A percentile compares a stretch with the other conserved stretches of the same genome.
Conservation (phyloP, 2,797 vertebrate species). For the Cryptoprocta ferox region DNA sequence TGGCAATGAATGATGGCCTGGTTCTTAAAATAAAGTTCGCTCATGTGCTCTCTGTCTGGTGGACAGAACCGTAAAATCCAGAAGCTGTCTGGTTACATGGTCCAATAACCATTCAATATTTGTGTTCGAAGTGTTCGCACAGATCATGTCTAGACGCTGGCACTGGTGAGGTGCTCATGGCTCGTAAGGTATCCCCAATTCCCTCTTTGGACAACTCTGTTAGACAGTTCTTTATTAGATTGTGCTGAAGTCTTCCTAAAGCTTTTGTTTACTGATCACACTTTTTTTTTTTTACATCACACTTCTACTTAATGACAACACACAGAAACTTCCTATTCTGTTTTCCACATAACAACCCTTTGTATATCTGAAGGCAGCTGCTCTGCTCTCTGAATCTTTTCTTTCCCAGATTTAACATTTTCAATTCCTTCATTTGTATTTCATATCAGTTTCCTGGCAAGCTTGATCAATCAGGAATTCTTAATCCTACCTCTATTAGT, state of each 20-base stretch:
- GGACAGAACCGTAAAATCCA: not conserved
- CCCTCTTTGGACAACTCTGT: not conserved
- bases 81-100: not conserved
- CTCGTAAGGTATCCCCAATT: not conserved
- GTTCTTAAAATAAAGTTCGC: conserved; percentile 20
- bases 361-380: not conserved
- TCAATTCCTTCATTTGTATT: not conserved
- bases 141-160: not conserved
- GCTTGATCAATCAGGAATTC: not conserved
- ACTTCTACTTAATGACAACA: not conserved
- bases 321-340: not conserved
- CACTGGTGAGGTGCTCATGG: not conserved
- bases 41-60: not conserved
- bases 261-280: not conserved
- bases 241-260: not conserved
- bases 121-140: not conserved
- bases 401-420: not conserved
- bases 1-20: not conserved
- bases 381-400: not conserved
- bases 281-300: not conserved
- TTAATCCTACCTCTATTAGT: not conserved
- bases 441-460: not conserved
- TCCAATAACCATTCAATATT: not conserved
- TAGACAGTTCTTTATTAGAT: not conserved
- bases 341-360: not conserved